Base-by-base conservation (phyloP, 2,888 invertebrate species). In the Cylloceria caligata region DNA sequence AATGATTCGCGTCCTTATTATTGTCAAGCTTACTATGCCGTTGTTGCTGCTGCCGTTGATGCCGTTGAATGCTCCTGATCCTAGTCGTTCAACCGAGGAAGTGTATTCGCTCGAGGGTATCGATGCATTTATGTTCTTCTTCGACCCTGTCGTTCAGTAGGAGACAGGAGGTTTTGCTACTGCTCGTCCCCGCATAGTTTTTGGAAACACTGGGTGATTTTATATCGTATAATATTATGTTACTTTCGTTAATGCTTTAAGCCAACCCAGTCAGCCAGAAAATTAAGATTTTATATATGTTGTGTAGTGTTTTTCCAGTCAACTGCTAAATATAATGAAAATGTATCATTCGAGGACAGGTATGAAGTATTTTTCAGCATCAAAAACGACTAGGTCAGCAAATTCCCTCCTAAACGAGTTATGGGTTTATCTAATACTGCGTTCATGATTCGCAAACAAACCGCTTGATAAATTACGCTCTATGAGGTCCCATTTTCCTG, bases 91-190 rank as follows among this genome's bases (percentile, higher is more conserved):
- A 73, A 77, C 81, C 81, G 77, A 45, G 68, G 57, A 81, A 24
- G 68, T 68, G 57, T 64, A 81, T 73, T 77, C 73, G 81, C 73
- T 81, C 68, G 81, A 81, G 81, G 77, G 81, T 67, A 81, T 77
- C 81, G 81, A 81, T 81, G 81, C 81, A 81, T 81, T 76, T 73
- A 77, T 55, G 45, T 68, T 77, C 62, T 68, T 81, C 62, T 73
- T 64, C 77, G 64, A 27, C 52, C n/a, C 24, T 42, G n/a, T 69
- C 69, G 57, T 30, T 39, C 69, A 42, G 11, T 57, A 11, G 19
- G 71, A 55, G n/a, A 52, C 68, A 30, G 62, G 39, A 77, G 62
- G 21, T 47, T 34, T 60, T 19, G 11, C 36, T 62, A 11, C n/a
- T 4, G 11, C 36, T 24, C 11, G 16, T 36, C 16, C 9, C 62